Percentiles rank a stretch among this genome's conserved stretches.
phyloP scores from a whole-genome alignment of 2,797 vertebrate species.

The Rhynchonycteris naso region DNA sequence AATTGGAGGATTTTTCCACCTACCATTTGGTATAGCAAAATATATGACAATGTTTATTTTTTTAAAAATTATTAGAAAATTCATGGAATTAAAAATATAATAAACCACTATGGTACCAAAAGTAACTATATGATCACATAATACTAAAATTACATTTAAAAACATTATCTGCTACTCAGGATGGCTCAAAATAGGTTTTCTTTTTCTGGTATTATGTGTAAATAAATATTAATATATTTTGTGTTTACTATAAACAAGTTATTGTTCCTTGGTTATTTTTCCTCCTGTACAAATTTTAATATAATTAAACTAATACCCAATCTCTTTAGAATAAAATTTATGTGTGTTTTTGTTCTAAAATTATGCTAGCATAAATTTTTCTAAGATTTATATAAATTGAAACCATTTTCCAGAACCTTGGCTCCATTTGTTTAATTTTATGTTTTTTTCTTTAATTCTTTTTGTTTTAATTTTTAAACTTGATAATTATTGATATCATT shows the following conservation, averaged over 20 bases:
- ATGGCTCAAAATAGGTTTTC: neutral
- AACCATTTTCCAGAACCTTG: neutral
- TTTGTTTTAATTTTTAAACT: slow-evolving; percentile 18
- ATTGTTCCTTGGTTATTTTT: neutral
- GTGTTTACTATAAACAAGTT: neutral
- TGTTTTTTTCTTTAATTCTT: neutral
- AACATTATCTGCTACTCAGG: neutral
- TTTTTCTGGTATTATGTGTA: neutral
- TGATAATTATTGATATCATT: neutral
- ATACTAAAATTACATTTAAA: neutral
- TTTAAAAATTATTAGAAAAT: neutral
- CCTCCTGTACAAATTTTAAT: neutral
- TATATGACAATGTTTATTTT: neutral
- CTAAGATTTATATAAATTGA: slow-evolving; percentile 16
- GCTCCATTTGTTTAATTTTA: neutral
- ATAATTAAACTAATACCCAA: neutral
- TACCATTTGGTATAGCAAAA: neutral
- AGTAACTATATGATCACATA: neutral
- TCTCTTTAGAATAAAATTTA: neutral
- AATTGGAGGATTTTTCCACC: neutral
- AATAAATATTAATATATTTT: neutral
- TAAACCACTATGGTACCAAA: neutral
- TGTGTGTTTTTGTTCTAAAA: neutral
- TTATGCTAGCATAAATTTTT: neutral
- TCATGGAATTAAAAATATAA: neutral